Evolutionary conservation across 1,140 invertebrate genomes (phyloP), one percentile per base, ranked within the genome.

Genomic region (Aphelenchoides avenae): DNA sequence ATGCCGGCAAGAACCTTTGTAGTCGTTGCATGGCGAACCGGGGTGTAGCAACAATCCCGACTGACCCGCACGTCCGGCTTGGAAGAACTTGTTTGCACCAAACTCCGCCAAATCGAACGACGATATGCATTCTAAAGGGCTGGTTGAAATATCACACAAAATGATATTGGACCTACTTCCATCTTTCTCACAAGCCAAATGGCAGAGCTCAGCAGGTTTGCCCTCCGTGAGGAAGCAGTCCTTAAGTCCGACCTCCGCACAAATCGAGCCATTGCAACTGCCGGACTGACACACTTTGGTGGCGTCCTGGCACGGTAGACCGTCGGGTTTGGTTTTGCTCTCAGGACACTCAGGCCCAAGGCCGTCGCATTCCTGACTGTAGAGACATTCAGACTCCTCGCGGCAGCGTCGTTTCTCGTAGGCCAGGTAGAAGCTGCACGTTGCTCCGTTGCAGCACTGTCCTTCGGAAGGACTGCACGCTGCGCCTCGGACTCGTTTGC

Each of bases 21-120:
- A 97, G 78, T 98, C 89, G 78, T 97, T 93, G 78, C 94, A 98
- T 0, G 93, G 92, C 41, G 92, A 91, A 27, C 94, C 93, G 52
- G 89, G 87, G 52, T 89, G 82, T 29, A 94, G 79, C 68, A 87
- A 89, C 52, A 94, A 89, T 3, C 89, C 90, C 1, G 81, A 77
- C 36, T 57, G 27, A 31, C 58, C 70, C 50, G 55, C 50, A 34
- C 70, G 36, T 33, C 58, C 60, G 26, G 36, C 43, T 52, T 73
- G 71, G 26, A 61, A 20, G 51, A 74, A 73, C n/a, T 27, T 44
- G 9, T 52, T 52, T 78, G 78, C 64, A 86, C 88, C 11, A 88
- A 94, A 75, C 87, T 91, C 61, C 84, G 83, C 77, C 89, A 94
- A n/a, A 85, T 86, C 54, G 64, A 71, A 4, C 82, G 79, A 75